Evolutionary conservation across 2,888 invertebrate species (phyloP).

Genomic region (Sceliomorpha sp.): DNA sequence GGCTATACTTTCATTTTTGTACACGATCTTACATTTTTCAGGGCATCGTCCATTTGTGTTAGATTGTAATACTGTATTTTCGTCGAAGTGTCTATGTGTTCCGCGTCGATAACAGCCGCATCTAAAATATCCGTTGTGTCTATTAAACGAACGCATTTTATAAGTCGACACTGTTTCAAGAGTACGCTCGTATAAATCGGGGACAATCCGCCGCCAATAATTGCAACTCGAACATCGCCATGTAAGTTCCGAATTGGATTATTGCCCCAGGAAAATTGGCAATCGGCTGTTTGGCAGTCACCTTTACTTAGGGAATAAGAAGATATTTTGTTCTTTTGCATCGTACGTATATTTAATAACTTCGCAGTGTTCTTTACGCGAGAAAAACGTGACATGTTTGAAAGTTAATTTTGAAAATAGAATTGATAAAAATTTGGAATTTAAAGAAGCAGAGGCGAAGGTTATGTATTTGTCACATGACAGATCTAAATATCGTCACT

Average conservation of each 20-base stretch:
- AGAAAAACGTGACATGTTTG: too few species aligned
- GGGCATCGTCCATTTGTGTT: conserved; percentile 58
- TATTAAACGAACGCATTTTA: conserved; percentile 65
- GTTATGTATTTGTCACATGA: too few species aligned
- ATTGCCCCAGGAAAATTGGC: too few species aligned
- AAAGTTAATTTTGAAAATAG: too few species aligned
- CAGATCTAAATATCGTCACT: too few species aligned
- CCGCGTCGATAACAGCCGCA: conserved; percentile 59
- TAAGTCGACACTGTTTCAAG: conserved; percentile 69
- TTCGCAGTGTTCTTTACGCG: too few species aligned
- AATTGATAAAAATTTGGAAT: too few species aligned
- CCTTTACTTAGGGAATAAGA: conserved; percentile 1
- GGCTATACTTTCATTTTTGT: neutral
- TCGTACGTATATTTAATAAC: too few species aligned
- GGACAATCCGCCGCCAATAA: conserved; percentile 69
- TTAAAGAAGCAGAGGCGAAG: too few species aligned
- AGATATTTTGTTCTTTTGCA: too few species aligned
- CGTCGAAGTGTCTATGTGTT: conserved; percentile 68
- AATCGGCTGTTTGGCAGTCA: too few species aligned
- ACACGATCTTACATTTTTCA: conserved; percentile 56
- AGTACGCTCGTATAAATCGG: conserved; percentile 66
- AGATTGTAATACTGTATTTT: conserved; percentile 64
- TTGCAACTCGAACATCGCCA: conserved; percentile 61
- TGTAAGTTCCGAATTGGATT: neutral
- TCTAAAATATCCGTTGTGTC: conserved; percentile 62